These are phyloP conservation scores for Irena cyanogastra DNA, from an alignment of 2,113 vertebrate species.

Conservation along the genomic window DNA sequence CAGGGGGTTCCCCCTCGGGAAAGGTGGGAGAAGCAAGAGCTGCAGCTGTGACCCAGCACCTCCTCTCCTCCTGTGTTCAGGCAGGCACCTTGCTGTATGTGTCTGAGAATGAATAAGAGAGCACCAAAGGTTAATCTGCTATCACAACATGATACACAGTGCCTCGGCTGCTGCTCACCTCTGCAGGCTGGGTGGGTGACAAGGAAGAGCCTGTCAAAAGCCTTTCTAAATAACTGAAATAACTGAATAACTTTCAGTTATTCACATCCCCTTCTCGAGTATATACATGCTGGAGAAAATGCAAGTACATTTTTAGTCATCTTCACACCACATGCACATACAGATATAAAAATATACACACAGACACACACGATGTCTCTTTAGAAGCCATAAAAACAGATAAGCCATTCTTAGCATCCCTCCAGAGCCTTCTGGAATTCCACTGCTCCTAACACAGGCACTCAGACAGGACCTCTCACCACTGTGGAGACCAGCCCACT, in stretches of 20 bases:
- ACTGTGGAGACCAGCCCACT: not conserved
- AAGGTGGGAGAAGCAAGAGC: not conserved
- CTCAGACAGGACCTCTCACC: not conserved
- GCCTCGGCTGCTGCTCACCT: not conserved
- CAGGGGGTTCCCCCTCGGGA: not conserved
- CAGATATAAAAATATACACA: conserved; percentile 20
- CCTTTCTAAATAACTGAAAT: no score
- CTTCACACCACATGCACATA: not conserved
- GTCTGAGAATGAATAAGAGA: not conserved
- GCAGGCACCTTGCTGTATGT: not conserved
- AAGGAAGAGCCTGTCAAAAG: not conserved
- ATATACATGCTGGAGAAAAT: not conserved
- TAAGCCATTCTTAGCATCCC: not conserved
- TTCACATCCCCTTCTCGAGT: not conserved
- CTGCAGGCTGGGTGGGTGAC: not conserved
- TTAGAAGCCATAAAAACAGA: not conserved
- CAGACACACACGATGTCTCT: not conserved
- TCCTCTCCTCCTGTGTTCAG: not conserved
- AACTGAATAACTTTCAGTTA: not conserved
- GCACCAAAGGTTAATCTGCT: not conserved
- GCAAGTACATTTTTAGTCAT: conserved; percentile 11
- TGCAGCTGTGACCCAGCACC: not conserved
- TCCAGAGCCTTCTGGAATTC: not conserved
- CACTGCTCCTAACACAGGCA: not conserved
- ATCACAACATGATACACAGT: not conserved